Percentiles rank a stretch among this genome's conserved stretches.
These are phyloP conservation scores for Coptodon rendalli DNA, from an alignment of 2,113 vertebrate species.

Conservation along the genomic window DNA sequence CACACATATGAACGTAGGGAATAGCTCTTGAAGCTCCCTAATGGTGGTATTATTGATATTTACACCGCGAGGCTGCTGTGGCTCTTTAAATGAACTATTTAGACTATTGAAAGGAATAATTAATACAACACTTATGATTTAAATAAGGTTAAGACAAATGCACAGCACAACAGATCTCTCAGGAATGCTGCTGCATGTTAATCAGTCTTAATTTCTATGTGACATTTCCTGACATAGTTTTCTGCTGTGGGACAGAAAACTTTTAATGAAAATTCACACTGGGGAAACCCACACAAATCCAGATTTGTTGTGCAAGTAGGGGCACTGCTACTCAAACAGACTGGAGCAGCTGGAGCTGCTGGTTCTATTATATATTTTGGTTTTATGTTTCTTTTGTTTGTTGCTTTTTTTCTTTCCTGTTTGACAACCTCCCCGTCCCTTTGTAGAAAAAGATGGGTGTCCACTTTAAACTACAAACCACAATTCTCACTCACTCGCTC, in stretches of 20 bases:
- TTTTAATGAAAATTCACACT: constrained; percentile 45
- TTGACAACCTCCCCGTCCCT: background rate
- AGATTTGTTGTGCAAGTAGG: background rate
- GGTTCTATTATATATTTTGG: background rate
- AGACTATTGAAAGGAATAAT: constrained; percentile 8
- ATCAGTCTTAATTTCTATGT: constrained; percentile 1
- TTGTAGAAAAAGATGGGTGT: background rate
- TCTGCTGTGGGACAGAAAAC: constrained; percentile 13
- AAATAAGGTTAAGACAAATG: constrained; percentile 10
- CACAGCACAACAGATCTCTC: background rate
- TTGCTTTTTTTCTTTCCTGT: constrained; percentile 11
- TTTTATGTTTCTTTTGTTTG: background rate
- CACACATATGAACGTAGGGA: background rate
- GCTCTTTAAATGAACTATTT: background rate
- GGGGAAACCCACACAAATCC: background rate
- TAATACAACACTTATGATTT: constrained; percentile 10
- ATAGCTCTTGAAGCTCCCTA: background rate
- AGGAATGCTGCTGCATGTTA: background rate
- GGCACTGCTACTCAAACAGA: constrained; percentile 1
- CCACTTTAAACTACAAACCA: constrained; percentile 6
- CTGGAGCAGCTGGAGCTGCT: constrained; percentile 17
- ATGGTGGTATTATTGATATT: background rate
- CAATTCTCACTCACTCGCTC: background rate
- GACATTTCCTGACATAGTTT: background rate
- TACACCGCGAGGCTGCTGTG: background rate